Evolutionary conservation across 2,888 invertebrate species (phyloP), one percentile per base, ranked within the genome.

Genomic region (Agrochola lota): DNA sequence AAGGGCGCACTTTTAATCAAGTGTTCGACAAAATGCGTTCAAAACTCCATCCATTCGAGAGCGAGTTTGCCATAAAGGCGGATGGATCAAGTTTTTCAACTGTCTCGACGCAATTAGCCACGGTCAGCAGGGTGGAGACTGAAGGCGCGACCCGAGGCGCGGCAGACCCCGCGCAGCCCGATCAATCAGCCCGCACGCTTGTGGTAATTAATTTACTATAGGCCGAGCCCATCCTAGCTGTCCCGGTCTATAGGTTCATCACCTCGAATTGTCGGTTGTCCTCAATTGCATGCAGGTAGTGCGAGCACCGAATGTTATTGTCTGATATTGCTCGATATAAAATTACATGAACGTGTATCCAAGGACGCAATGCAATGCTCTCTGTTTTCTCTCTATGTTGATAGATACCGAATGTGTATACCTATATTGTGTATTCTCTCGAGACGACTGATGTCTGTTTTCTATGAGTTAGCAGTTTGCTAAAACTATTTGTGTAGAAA

Each of bases 171-270:
- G 81, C 85, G 75, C 81, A 82, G 72, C 67, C 86, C 91, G 92
- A 94, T 94, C 94, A 94, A 94, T 94, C 94, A 93, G 91, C 86
- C 90, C 90, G 88, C 92, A 92, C 92, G 91, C 90, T 86, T 87
- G 80, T 83, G 87, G 87, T 93, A 94, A 95, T 95, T 95, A 94
- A 94, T 94, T 94, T 92, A 91, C 88, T 89, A 91, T 90, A 88
- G 90, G 88, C 86, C 80, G 86, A 52, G 83, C 85, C 74, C 72
- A 75, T 66, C 71, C 74, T 80, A 73, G 63, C 67, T 66, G 68
- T 62, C 43, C 73, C 71, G 62, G 74, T 62, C 46, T 68, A 63
- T 72, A 85, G 71, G 77, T 78, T 79, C 73, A 72, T 86, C 78
- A 83, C 69, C 74, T 87, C 75, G 67, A 77, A 75, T 80, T 77